Conservation (phyloP, 2,888 invertebrate species). For the Sesia bembeciformis region DNA sequence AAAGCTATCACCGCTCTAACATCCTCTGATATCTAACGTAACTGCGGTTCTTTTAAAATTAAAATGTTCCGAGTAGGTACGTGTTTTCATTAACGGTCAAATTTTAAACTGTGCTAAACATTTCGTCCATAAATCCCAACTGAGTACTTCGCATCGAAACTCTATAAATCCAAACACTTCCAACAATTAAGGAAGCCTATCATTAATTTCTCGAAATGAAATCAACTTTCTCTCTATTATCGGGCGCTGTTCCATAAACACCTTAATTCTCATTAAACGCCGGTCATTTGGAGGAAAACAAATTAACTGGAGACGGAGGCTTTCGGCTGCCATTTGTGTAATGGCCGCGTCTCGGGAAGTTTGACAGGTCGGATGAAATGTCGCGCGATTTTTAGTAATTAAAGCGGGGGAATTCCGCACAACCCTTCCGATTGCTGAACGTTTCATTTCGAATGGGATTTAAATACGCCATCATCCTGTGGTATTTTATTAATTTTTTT, state of each 20-base stretch:
- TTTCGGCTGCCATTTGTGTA: constrained; percentile 46
- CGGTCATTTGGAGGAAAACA: constrained; percentile 61
- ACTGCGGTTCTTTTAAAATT: too few relatives aligned
- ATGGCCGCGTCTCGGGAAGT: constrained; percentile 48
- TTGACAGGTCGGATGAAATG: constrained; percentile 68
- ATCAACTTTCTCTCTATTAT: constrained; percentile 47
- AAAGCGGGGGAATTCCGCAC: constrained; percentile 30
- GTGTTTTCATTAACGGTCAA: too few relatives aligned
- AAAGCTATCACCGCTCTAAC: too few relatives aligned
- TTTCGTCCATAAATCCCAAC: neutral
- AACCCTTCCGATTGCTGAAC: constrained; percentile 18
- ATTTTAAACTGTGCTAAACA: too few relatives aligned
- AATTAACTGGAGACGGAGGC: constrained; percentile 49
- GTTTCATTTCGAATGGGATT: neutral
- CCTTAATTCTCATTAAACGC: constrained; percentile 61
- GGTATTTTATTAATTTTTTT: too few relatives aligned
- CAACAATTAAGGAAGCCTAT: constrained; percentile 34
- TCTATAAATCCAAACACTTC: constrained; percentile 32
- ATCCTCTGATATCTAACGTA: too few relatives aligned
- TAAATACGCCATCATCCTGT: too few relatives aligned
- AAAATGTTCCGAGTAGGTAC: too few relatives aligned
- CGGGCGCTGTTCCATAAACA: constrained; percentile 54
- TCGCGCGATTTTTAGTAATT: constrained; percentile 69
- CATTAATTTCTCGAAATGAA: constrained; percentile 51
- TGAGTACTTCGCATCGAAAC: neutral